Base-by-base conservation (phyloP, 2,113 vertebrate species). In the Tragelaphus scriptus region DNA sequence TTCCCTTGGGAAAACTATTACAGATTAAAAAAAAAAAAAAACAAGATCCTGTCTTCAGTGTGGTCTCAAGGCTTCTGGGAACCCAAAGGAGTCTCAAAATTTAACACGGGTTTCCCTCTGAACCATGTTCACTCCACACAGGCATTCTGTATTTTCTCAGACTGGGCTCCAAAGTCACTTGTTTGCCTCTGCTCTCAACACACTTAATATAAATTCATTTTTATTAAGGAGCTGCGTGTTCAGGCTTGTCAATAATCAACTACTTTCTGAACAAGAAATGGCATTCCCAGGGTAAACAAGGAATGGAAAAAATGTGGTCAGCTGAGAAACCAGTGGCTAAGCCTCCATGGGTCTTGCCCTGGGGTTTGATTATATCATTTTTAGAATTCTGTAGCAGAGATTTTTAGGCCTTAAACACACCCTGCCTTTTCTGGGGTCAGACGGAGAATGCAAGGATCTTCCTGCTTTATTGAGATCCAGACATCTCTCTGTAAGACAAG, bases 1-100 rank as follows among this genome's bases (percentile, higher is more conserved):
- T 88, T 90, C 81, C 82, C 68, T 96, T 91, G 85, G 88, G 91
- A 98, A 98, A 98, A 80, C 85, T 94, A 93, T 96, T 96, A 90
- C 28, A 98, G 98, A 98, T 75, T 25, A 5, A 49, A 49, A 30
- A 44, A 11, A 10, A 71, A 26, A 77, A 49, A 58, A 91, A 47
- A 40, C n/a, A n/a, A n/a, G 85, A 53, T 28, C 97, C 87, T 58
- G 89, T 96, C 71, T 55, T 49, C 2, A 92, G 19, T 97, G 94
- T 98, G 58, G 55, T 61, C 96, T 98, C 88, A 87, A 77, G 97
- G 95, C 30, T 86, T 84, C 96, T 32, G 28, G 23, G 36, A 91
- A 58, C 9, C 47, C 3, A 1, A 25, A 26, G 53, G 36, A 28
- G 16, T 68, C 96, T 92, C 4, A 0, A 32, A 8, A n/a, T 92